These are phyloP conservation scores for Araneus ventricosus DNA, from an alignment of 1,140 invertebrate genomes.

Conservation along the genomic window DNA sequence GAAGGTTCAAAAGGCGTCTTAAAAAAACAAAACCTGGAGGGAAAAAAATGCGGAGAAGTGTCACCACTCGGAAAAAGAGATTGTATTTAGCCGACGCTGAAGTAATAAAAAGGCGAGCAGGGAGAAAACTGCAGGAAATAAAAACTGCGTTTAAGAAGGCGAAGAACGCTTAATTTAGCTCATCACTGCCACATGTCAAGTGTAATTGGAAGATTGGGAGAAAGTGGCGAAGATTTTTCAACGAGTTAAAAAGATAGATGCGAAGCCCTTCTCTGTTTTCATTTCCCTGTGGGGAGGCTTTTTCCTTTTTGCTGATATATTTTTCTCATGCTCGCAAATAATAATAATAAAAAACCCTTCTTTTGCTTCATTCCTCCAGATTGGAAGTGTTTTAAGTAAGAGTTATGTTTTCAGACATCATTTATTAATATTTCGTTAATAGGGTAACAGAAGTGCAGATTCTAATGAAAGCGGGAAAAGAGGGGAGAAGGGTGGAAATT, in stretches of 20 bases:
- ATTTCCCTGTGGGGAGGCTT: conserved; percentile 54
- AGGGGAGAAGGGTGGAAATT: conserved; percentile 53
- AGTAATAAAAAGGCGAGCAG: conserved; percentile 70
- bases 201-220: conserved; percentile 74
- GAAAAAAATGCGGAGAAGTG: conserved; percentile 48
- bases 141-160: conserved; percentile 60
- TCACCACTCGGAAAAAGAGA: conserved; percentile 75
- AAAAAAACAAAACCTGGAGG: conserved; percentile 36
- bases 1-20: conserved; percentile 61
- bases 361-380: neutral
- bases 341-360: conserved; percentile 40
- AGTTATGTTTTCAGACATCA: conserved; percentile 74
- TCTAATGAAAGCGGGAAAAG: conserved; percentile 30
- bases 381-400: conserved; percentile 72
- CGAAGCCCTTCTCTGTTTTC: conserved; percentile 65
- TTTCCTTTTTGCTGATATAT: conserved; percentile 57
- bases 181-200: conserved; percentile 75
- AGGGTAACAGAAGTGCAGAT: conserved; percentile 53
- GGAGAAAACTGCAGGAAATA: conserved; percentile 65
- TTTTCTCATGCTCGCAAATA: conserved; percentile 49
- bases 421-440: conserved; percentile 75
- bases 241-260: conserved; percentile 73
- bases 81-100: conserved; percentile 69
- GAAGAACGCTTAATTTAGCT: conserved; percentile 75
- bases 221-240: conserved; percentile 74